These are phyloP conservation scores for Lanius collurio DNA, from an alignment of 2,113 vertebrate species.

Conservation along the genomic window DNA sequence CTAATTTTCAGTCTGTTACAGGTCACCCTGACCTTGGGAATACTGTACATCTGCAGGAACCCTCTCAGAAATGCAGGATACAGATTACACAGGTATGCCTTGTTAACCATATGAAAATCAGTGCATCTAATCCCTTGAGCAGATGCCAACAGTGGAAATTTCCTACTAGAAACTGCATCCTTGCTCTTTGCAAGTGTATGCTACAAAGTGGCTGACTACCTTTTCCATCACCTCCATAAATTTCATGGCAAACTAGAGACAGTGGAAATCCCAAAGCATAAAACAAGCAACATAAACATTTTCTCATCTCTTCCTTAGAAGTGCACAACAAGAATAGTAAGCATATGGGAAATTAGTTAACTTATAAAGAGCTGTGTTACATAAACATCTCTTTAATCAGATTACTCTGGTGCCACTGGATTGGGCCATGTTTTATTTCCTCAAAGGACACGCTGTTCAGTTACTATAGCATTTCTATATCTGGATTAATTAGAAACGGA, in stretches of 20 bases:
- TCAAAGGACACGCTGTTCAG: constrained; percentile 65
- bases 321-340: background rate
- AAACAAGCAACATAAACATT: background rate
- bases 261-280: constrained; percentile 8
- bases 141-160: background rate
- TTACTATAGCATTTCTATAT: constrained; percentile 74
- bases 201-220: background rate
- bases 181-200: background rate
- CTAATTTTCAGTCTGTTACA: background rate
- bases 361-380: constrained; percentile 31
- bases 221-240: background rate
- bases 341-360: constrained; percentile 37
- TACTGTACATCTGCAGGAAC: background rate
- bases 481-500: constrained; percentile 77
- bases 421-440: constrained; percentile 45
- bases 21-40: background rate
- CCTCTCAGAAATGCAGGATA: background rate
- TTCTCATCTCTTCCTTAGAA: constrained; percentile 36
- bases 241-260: constrained; percentile 20
- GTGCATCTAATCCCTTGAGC: background rate
- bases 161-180: background rate
- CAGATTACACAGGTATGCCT: background rate
- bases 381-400: constrained; percentile 52
- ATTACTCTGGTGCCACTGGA: constrained; percentile 34
- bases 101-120: background rate